A percentile compares a stretch with the other conserved stretches of the same genome.
phyloP scores from a whole-genome alignment of 2,797 vertebrate species.

The Loriculus beryllinus region DNA sequence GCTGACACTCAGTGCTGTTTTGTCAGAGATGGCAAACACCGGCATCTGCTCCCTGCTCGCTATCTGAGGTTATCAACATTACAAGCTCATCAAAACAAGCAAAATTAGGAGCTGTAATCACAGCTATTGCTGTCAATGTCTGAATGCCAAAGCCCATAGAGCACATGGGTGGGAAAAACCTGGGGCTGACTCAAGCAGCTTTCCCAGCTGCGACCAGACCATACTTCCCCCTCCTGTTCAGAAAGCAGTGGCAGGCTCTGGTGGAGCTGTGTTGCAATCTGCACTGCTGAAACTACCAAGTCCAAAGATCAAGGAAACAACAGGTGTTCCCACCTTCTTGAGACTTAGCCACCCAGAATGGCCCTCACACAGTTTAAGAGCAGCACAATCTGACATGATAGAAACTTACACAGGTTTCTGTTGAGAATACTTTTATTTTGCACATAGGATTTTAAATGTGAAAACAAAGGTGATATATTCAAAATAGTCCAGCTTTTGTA shows the following conservation, averaged over 20 bases:
- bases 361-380: too few species aligned
- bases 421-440: background rate
- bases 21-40: background rate
- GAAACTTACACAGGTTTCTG: background rate
- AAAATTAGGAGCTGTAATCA: background rate
- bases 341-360: background rate
- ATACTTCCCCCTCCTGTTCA: background rate
- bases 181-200: background rate
- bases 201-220: background rate
- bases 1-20: background rate
- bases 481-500: background rate
- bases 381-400: background rate
- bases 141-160: background rate
- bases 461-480: background rate
- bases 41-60: background rate
- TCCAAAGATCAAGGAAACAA: background rate
- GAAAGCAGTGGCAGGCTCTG: rapidly evolving
- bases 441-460: background rate
- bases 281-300: background rate
- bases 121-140: rapidly evolving
- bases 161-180: background rate
- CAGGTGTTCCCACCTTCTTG: background rate
- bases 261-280: background rate
- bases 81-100: background rate
- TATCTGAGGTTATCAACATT: background rate